A percentile compares a stretch with the other conserved stretches of the same genome.
Evolutionary conservation across 2,888 invertebrate genomes (phyloP).

Genomic region (Asteroscopus sphinx): DNA sequence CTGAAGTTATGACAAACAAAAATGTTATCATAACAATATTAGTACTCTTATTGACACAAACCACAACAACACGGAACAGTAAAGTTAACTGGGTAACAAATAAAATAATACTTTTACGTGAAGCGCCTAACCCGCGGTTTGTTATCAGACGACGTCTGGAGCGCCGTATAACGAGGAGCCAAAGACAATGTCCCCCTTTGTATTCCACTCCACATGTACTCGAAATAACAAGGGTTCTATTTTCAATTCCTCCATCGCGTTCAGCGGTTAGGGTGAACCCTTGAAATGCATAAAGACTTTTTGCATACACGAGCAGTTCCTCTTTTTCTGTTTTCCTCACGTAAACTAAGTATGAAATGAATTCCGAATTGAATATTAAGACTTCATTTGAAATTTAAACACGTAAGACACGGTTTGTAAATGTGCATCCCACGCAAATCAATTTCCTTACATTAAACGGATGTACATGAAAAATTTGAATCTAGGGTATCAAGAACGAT

Average conservation of each 20-base stretch:
- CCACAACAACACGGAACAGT: conserved; percentile 5
- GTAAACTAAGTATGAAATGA: conserved; percentile 67
- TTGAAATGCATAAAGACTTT: conserved; percentile 79
- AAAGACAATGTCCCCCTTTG: conserved; percentile 85
- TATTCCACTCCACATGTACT: conserved; percentile 85
- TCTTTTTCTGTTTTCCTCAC: conserved; percentile 65
- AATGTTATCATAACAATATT: too few species aligned
- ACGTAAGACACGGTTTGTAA: conserved; percentile 46
- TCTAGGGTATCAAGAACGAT: conserved; percentile 3
- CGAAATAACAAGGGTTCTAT: conserved; percentile 88
- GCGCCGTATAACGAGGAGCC: conserved; percentile 83
- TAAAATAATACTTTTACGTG: conserved; percentile 67
- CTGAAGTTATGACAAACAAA: too few species aligned
- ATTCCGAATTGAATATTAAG: conserved; percentile 65
- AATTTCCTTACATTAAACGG: conserved; percentile 22
- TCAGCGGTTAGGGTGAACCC: conserved; percentile 75
- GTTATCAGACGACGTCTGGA: conserved; percentile 85
- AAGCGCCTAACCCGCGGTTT: conserved; percentile 73
- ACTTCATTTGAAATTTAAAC: conserved; percentile 59
- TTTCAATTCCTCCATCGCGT: conserved; percentile 84
- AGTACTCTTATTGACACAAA: background rate
- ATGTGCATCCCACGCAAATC: conserved; percentile 46
- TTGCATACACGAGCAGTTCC: conserved; percentile 75
- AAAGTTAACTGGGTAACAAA: conserved; percentile 54
- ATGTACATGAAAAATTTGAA: conserved; percentile 17